Percentiles rank a stretch among this genome's conserved stretches.
Evolutionary conservation across 2,113 vertebrate genomes (phyloP).

Genomic region (Lophura nycthemera): DNA sequence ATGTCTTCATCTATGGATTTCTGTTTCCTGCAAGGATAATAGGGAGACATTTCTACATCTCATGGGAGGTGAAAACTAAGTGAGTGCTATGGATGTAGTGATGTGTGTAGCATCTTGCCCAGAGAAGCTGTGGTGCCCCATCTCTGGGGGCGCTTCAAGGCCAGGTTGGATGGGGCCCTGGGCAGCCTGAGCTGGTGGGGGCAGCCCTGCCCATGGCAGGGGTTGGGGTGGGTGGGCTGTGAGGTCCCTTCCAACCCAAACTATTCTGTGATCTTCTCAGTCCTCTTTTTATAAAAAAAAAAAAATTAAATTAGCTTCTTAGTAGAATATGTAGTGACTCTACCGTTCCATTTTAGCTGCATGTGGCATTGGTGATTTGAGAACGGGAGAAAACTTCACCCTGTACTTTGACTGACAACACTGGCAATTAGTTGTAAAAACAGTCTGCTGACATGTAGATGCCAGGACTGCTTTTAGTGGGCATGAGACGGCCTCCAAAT

Average conservation of each 20-base stretch:
- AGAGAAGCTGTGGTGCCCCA: too few species aligned
- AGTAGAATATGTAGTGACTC: neutral
- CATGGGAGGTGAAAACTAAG: neutral
- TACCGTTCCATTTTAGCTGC: neutral
- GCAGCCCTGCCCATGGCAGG: too few species aligned
- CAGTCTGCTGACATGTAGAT: neutral
- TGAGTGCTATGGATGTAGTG: neutral
- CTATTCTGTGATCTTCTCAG: neutral
- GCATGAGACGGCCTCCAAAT: neutral
- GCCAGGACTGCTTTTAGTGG: neutral
- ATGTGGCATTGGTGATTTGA: neutral
- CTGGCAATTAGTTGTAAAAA: neutral
- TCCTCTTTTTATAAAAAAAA: neutral
- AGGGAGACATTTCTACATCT: neutral
- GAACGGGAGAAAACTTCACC: neutral
- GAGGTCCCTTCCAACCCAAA: too few species aligned
- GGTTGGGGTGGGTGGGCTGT: too few species aligned
- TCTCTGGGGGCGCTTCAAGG: too few species aligned
- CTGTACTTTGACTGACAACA: neutral
- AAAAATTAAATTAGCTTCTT: neutral
- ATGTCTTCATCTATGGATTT: neutral
- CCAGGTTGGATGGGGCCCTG: too few species aligned
- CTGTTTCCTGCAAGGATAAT: neutral
- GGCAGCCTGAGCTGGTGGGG: too few species aligned
- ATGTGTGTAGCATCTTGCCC: neutral